These are phyloP conservation scores for Elgaria multicarinata DNA, from an alignment of 2,113 vertebrate genomes.

Conservation along the genomic window DNA sequence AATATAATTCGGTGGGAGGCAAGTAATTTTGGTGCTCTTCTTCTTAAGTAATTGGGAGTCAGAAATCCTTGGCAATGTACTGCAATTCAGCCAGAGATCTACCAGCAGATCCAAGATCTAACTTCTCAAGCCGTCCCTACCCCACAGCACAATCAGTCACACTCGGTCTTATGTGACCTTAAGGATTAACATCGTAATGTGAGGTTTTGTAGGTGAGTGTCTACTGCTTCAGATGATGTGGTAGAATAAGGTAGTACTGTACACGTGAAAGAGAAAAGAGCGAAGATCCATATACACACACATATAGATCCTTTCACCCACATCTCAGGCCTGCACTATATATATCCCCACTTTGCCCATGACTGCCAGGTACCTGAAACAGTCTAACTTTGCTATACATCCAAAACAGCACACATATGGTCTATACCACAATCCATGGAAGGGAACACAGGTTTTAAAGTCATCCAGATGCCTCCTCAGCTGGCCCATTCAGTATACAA, in stretches of 20 bases:
- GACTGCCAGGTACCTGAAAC: neutral
- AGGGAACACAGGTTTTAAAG: neutral
- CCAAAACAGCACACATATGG: too few relatives aligned
- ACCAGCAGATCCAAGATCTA: too few relatives aligned
- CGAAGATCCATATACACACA: neutral
- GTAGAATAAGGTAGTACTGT: neutral
- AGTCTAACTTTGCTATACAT: neutral
- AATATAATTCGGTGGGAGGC: too few relatives aligned
- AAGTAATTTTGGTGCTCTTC: too few relatives aligned
- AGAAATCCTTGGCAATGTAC: neutral
- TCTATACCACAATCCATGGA: neutral
- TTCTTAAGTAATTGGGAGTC: neutral
- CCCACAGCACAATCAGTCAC: too few relatives aligned
- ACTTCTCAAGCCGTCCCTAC: too few relatives aligned
- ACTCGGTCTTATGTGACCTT: neutral
- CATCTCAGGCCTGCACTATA: neutral
- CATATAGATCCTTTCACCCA: neutral
- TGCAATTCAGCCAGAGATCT: neutral
- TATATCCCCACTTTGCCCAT: neutral
- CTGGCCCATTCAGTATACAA: too few relatives aligned
- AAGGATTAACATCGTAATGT: neutral
- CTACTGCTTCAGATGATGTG: neutral
- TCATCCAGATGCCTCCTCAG: neutral
- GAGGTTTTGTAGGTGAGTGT: neutral
- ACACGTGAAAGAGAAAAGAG: neutral